These are phyloP conservation scores for Spilarctia lutea DNA, from an alignment of 2,888 invertebrate genomes.

Conservation along the genomic window DNA sequence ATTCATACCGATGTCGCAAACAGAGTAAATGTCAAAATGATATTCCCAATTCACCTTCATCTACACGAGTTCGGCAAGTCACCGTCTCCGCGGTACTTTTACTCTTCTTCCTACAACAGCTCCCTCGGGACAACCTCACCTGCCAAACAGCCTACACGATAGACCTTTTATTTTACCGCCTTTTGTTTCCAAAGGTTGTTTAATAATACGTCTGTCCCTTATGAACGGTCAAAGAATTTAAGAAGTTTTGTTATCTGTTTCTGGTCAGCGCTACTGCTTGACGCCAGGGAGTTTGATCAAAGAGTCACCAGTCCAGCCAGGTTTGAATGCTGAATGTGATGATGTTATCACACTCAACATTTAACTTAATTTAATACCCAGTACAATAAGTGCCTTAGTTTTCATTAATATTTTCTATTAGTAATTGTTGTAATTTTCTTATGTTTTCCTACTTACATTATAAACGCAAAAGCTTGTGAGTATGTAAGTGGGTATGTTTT, in stretches of 20 bases:
- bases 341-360: background rate
- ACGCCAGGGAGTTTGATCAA: background rate
- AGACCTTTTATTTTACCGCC: conserved; percentile 75
- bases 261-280: conserved; percentile 5
- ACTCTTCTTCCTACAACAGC: conserved; percentile 59
- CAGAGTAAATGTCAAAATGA: conserved; percentile 3
- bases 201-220: conserved; percentile 42
- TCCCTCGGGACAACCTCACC: conserved; percentile 74
- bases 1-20: background rate
- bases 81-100: conserved; percentile 59
- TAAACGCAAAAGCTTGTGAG: too few relatives aligned
- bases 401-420: too few relatives aligned
- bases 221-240: conserved; percentile 26
- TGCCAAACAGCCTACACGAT: conserved; percentile 69
- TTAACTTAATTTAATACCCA: too few relatives aligned
- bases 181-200: conserved; percentile 63
- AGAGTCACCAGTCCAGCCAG: background rate
- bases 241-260: conserved; percentile 6
- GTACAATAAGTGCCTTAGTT: too few relatives aligned
- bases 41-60: conserved; percentile 11
- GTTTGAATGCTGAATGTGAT: background rate
- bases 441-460: too few relatives aligned
- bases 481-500: too few relatives aligned
- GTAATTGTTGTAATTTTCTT: too few relatives aligned
- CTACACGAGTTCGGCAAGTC: conserved; percentile 67